These are phyloP conservation scores for Pseudochirops corinnae DNA, from an alignment of 2,797 vertebrate genomes.

Conservation along the genomic window DNA sequence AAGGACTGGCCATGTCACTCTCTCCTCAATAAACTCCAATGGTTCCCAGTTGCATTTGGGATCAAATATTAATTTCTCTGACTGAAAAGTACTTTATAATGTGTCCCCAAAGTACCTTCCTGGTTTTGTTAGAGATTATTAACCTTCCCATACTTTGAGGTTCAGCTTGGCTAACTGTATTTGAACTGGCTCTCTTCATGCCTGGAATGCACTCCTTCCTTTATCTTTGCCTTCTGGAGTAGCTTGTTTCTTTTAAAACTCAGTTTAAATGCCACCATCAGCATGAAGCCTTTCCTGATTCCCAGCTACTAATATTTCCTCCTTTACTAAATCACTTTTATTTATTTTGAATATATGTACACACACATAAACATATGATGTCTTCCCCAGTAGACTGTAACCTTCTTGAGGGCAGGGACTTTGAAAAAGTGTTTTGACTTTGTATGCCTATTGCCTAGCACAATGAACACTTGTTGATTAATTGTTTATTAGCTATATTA, in stretches of 20 bases:
- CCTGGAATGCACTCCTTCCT: not conserved
- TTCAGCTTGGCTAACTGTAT: not conserved
- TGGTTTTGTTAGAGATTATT: not conserved
- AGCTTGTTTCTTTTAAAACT: not conserved
- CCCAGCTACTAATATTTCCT: not conserved
- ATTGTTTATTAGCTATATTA: not conserved
- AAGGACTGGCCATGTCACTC: not conserved
- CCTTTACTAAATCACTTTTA: not conserved
- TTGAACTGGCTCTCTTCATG: not conserved
- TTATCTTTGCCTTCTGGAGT: not conserved
- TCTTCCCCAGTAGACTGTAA: not conserved
- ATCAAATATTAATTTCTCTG: not conserved
- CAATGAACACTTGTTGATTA: not conserved
- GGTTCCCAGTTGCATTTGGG: not conserved
- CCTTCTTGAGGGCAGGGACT: not conserved
- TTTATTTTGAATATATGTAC: not conserved
- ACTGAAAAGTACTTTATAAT: not conserved
- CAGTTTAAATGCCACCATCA: not conserved
- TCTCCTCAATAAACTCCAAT: not conserved
- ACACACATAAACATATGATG: not conserved
- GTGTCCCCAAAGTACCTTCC: not conserved
- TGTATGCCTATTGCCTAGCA: not conserved
- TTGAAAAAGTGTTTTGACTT: not conserved
- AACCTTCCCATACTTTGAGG: not conserved
- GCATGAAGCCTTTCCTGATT: not conserved